phyloP scores from a whole-genome alignment of 1,140 invertebrate species.

The Delia radicum region DNA sequence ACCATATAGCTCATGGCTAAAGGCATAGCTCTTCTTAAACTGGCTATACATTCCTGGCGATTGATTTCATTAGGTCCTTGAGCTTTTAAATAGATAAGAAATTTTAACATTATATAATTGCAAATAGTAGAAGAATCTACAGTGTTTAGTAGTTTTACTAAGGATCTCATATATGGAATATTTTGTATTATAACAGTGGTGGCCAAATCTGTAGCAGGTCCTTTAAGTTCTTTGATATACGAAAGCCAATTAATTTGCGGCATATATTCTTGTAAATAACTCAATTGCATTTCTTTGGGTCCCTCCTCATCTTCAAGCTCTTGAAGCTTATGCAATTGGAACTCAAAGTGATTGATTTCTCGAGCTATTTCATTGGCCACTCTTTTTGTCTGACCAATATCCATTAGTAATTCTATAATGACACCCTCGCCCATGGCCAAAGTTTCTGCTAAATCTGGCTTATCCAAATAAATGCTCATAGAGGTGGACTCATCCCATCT shows the following conservation, averaged over 20 bases:
- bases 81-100: constrained; percentile 42
- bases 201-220: background rate
- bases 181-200: constrained; percentile 48
- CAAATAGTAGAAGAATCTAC: constrained; percentile 38
- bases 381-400: constrained; percentile 49
- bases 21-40: constrained; percentile 45
- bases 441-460: constrained; percentile 42
- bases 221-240: constrained; percentile 36
- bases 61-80: constrained; percentile 46
- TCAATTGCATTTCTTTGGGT: constrained; percentile 44
- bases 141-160: constrained; percentile 36
- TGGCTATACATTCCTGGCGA: constrained; percentile 43
- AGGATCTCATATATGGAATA: constrained; percentile 41
- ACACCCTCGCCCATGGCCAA: constrained; percentile 47
- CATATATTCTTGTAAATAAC: constrained; percentile 43
- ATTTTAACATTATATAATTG: constrained; percentile 48
- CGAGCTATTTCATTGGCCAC: constrained; percentile 45
- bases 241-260: constrained; percentile 42
- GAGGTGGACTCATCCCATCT: constrained; percentile 45
- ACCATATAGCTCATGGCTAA: constrained; percentile 46
- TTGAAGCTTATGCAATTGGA: constrained; percentile 44
- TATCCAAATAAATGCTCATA: constrained; percentile 47
- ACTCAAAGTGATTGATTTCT: constrained; percentile 40
- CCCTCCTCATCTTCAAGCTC: constrained; percentile 49
- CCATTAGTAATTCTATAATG: constrained; percentile 47